Base-by-base conservation (phyloP, 2,113 vertebrate genomes). In the Phalacrocorax pelagicus region DNA sequence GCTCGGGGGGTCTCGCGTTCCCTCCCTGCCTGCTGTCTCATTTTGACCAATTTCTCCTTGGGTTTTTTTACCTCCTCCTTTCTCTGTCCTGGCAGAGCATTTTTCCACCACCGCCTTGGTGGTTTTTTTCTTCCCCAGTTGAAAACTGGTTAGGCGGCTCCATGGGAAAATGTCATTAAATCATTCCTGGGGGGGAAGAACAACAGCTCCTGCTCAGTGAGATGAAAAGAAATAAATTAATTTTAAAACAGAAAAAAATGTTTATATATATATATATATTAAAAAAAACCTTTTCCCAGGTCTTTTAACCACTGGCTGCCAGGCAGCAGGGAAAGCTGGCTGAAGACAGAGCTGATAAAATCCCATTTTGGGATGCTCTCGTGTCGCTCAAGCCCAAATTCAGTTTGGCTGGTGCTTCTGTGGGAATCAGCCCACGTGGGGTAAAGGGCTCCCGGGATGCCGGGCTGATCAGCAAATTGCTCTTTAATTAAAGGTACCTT, bases 41-140 rank as follows among this genome's bases (percentile, higher is more conserved):
- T 71, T 59, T 78, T 65, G 40, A 24, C 62, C 52, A 1, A 1
- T 77, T 94, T 52, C 9, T 54, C 9, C 12, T 27, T 26, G 34
- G 44, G 6, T 46, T 46, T 46, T 46, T 29, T 17, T 26, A 51
- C 46, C 32, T 84, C 75, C 51, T 92, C 49, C 12, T 88, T 65
- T 46, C 59, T 70, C 73, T 11, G 27, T 54, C 78, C 65, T 5
- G 0, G 29, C 42, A 23, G 15, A 70, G n/a, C 11, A 1, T 51
- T 94, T 91, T 87, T 65, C 61, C 0, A 1, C 30, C 0, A 0
- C 18, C 0, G 7, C 44, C 74, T 77, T 0, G 0, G 21, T 34
- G 24, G 4, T 29, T 29, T 21, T 87, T 74, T 49, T 55, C 49
- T 52, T 66, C 5, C 40, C 55, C 59, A 14, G 51, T 51, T 87